Evolutionary conservation across 2,797 vertebrate genomes (phyloP).

Genomic region (Paratrypauchen microcephalus): DNA sequence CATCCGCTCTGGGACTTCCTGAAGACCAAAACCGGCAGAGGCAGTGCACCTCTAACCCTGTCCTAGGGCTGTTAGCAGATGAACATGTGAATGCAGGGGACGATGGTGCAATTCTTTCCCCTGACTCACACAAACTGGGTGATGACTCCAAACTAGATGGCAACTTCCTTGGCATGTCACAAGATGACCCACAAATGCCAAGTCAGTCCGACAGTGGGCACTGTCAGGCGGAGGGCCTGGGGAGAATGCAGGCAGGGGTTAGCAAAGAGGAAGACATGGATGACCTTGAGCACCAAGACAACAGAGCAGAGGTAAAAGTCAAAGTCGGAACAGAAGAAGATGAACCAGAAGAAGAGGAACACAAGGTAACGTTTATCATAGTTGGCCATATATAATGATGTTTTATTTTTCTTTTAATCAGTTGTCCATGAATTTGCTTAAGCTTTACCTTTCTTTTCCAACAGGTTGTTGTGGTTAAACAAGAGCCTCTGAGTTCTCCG

Average conservation of each 20-base stretch:
- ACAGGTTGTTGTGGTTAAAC: slow-evolving; percentile 87
- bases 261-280: slow-evolving; percentile 77
- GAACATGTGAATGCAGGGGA: slow-evolving; percentile 71
- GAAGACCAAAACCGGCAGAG: slow-evolving; percentile 86
- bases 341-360: slow-evolving; percentile 80
- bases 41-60: slow-evolving; percentile 77
- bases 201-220: slow-evolving; percentile 90
- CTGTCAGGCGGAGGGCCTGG: slow-evolving; percentile 75
- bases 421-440: neutral
- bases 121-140: slow-evolving; percentile 86
- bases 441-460: neutral
- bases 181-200: slow-evolving; percentile 93
- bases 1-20: slow-evolving; percentile 76
- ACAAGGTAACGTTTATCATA: slow-evolving; percentile 53
- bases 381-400: no score
- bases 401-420: neutral
- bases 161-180: slow-evolving; percentile 59
- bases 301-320: slow-evolving; percentile 59
- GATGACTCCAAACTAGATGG: slow-evolving; percentile 71
- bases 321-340: slow-evolving; percentile 80
- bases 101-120: slow-evolving; percentile 84
- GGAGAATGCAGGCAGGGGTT: slow-evolving; percentile 56
- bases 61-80: slow-evolving; percentile 76
- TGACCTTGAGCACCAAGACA: slow-evolving; percentile 55
- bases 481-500: slow-evolving; percentile 91